Conservation (phyloP, 2,797 vertebrate genomes). For the Eulemur mongoz region DNA sequence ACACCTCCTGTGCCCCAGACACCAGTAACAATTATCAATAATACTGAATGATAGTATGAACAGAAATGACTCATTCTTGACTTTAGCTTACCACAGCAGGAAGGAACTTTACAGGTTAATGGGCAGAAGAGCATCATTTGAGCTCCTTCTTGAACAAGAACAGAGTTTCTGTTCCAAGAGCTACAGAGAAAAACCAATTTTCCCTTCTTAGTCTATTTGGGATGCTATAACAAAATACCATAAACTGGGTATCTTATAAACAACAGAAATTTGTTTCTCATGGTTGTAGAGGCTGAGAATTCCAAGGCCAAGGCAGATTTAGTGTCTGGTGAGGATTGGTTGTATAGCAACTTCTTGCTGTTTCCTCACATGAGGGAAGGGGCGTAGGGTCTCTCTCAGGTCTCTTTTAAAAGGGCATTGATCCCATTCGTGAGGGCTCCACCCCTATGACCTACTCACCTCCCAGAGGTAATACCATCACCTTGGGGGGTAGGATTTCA, state of each 20-base stretch:
- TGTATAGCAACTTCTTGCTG: background rate
- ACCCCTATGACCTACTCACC: background rate
- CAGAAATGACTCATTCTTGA: background rate
- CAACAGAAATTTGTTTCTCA: background rate
- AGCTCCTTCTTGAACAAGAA: background rate
- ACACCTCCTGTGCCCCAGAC: background rate
- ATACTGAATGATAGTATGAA: background rate
- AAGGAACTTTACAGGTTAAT: background rate
- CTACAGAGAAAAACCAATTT: conserved; percentile 6
- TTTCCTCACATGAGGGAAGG: background rate
- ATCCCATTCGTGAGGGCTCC: background rate
- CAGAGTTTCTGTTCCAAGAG: conserved; percentile 32
- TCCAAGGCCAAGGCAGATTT: background rate
- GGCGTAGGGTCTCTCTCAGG: background rate
- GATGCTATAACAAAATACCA: background rate
- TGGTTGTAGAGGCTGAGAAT: background rate
- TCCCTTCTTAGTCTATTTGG: background rate
- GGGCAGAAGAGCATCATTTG: background rate
- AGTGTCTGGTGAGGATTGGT: background rate
- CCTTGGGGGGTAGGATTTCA: background rate
- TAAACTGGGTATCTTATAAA: background rate
- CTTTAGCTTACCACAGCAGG: background rate
- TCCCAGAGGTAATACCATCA: background rate
- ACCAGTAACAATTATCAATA: background rate
- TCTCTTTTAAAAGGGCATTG: background rate